Conservation (phyloP, 92 coral and sea anemone species). For the Parazoanthus atlanticus region DNA sequence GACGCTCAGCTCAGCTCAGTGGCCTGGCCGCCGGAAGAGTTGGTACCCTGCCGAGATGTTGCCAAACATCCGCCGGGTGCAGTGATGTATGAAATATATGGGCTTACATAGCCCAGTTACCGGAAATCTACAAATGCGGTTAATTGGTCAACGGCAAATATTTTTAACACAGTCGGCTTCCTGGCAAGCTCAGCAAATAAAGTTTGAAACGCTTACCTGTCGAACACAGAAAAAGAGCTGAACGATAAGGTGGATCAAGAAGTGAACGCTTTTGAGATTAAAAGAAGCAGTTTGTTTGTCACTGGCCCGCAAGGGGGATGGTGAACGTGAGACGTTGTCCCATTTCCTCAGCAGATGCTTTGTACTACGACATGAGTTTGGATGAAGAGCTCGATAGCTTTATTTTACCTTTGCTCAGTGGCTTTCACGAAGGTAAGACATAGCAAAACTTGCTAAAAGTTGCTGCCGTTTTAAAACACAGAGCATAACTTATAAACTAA, state of each 20-base stretch:
- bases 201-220: background rate
- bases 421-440: slow-evolving; percentile 36
- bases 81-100: slow-evolving; percentile 5
- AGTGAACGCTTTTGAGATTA: background rate
- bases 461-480: background rate
- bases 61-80: slow-evolving; percentile 20
- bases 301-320: background rate
- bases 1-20: background rate
- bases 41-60: slow-evolving; percentile 1
- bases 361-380: slow-evolving; percentile 29
- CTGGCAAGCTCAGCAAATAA: slow-evolving; percentile 28
- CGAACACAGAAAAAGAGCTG: background rate
- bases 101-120: background rate
- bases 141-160: slow-evolving; percentile 23
- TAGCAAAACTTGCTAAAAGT: background rate
- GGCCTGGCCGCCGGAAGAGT: background rate
- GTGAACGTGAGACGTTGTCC: slow-evolving; percentile 24
- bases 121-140: slow-evolving; percentile 7
- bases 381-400: slow-evolving; percentile 37
- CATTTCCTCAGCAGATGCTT: background rate
- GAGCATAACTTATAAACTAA: background rate
- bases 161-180: slow-evolving; percentile 1
- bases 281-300: background rate
- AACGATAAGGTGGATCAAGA: background rate
- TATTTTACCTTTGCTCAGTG: slow-evolving; percentile 23